phyloP scores from a whole-genome alignment of 1,140 invertebrate genomes.

The Venturia canescens region DNA sequence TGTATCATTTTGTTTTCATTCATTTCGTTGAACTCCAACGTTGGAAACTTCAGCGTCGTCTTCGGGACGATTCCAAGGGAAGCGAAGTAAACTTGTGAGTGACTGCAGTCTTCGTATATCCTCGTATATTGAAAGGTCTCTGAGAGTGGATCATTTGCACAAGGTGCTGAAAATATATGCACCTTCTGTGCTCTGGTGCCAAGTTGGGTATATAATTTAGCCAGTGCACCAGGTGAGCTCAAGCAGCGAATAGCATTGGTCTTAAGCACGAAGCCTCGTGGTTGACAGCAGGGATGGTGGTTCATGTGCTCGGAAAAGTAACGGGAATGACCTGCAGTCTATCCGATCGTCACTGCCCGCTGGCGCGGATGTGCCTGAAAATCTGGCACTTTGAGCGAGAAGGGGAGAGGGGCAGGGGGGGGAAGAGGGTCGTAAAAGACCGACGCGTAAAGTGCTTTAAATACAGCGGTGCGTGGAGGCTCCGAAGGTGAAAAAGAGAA shows the following conservation, averaged over 20 bases:
- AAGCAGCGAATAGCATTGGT: not conserved
- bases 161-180: not conserved
- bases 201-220: not conserved
- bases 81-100: too few species aligned
- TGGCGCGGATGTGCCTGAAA: not conserved
- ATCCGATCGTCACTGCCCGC: not conserved
- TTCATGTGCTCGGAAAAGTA: not conserved
- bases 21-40: too few species aligned
- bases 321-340: slow-evolving; percentile 2
- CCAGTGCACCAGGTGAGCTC: not conserved
- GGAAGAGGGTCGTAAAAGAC: slow-evolving; percentile 27
- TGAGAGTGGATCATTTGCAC: not conserved
- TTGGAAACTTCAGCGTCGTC: too few species aligned
- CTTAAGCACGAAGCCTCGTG: slow-evolving; percentile 38
- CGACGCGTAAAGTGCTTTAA: slow-evolving; percentile 13
- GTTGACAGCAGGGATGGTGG: not conserved
- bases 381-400: slow-evolving; percentile 18
- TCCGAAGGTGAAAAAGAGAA: not conserved
- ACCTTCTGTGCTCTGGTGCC: not conserved
- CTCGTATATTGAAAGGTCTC: not conserved
- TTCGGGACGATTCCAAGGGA: too few species aligned
- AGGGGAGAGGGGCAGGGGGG: not conserved
- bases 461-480: slow-evolving; percentile 1
- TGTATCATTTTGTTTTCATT: too few species aligned
- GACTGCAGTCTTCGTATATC: not conserved